Percentiles rank a stretch among this genome's conserved stretches.
Conservation (phyloP, 2,888 invertebrate species). For the Epistrophe eligans region DNA sequence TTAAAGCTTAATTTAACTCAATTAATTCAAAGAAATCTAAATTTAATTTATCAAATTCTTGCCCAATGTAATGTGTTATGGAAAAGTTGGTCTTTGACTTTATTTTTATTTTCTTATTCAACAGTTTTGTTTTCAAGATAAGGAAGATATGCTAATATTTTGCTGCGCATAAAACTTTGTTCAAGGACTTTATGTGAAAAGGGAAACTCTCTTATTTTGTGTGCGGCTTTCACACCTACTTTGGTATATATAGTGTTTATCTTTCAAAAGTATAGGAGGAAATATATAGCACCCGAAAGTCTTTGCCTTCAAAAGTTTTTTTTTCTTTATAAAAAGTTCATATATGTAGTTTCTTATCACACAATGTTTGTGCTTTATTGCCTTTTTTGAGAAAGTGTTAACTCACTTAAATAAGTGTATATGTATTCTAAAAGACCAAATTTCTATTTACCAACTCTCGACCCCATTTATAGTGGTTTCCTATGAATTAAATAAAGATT, state of each 20-base stretch:
- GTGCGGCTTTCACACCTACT: background rate
- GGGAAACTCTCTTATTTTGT: background rate
- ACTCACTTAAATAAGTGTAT: background rate
- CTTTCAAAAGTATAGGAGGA: conserved; percentile 16
- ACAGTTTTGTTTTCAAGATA: background rate
- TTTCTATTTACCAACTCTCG: conserved; percentile 21
- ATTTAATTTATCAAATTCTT: no score
- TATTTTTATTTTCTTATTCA: background rate
- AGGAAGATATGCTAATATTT: background rate
- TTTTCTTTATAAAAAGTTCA: background rate
- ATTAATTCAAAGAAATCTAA: no score
- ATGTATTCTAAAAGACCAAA: background rate
- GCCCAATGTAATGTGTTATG: background rate
- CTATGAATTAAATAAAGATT: background rate
- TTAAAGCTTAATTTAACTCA: no score
- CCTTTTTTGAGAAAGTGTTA: conserved; percentile 21
- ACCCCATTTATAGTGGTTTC: conserved; percentile 11
- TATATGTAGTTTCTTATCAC: background rate
- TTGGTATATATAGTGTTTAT: conserved; percentile 7
- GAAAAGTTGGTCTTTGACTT: background rate
- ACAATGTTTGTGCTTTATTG: conserved; percentile 13
- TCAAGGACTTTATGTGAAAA: conserved; percentile 1
- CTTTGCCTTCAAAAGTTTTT: background rate
- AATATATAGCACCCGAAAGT: background rate
- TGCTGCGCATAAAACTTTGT: conserved; percentile 1